These are phyloP conservation scores for Scomber japonicus DNA, from an alignment of 2,113 vertebrate genomes.

Conservation along the genomic window DNA sequence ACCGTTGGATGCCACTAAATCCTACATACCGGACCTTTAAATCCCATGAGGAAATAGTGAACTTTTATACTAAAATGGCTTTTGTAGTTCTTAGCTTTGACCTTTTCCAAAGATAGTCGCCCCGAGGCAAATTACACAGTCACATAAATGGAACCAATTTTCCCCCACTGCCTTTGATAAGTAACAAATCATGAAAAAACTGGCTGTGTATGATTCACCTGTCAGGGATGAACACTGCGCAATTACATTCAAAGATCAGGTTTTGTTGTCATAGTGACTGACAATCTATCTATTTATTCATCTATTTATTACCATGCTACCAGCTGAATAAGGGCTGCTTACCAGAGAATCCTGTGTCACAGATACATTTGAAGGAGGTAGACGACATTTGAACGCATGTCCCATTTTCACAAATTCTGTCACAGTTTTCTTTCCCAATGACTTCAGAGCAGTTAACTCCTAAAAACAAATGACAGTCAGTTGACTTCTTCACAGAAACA, in stretches of 20 bases:
- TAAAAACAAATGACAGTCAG: slow-evolving; percentile 66
- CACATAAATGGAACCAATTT: slow-evolving; percentile 1
- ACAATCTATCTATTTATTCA: not conserved
- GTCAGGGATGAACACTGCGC: not conserved
- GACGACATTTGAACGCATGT: slow-evolving; percentile 78
- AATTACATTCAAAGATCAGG: not conserved
- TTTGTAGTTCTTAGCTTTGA: slow-evolving; percentile 43
- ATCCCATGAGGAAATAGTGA: slow-evolving; percentile 54
- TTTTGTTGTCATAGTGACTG: slow-evolving; percentile 11
- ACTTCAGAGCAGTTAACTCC: slow-evolving; percentile 88
- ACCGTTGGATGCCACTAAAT: too few species aligned
- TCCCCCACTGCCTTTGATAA: not conserved
- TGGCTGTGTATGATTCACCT: not conserved
- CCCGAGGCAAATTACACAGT: slow-evolving; percentile 27
- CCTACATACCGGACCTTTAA: not conserved
- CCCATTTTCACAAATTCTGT: slow-evolving; percentile 81
- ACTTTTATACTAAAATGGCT: slow-evolving; percentile 42
- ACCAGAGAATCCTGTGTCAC: slow-evolving; percentile 83
- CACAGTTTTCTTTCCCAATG: slow-evolving; percentile 81
- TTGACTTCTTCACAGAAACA: not conserved
- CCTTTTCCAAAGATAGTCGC: slow-evolving; percentile 44
- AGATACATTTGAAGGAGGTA: slow-evolving; percentile 84
- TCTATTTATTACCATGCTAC: not conserved
- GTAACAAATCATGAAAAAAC: not conserved
- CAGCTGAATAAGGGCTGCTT: slow-evolving; percentile 61